A percentile compares a stretch with the other conserved stretches of the same genome.
These are phyloP conservation scores for Eupelmus urozonus DNA, from an alignment of 2,888 invertebrate genomes.

Conservation along the genomic window DNA sequence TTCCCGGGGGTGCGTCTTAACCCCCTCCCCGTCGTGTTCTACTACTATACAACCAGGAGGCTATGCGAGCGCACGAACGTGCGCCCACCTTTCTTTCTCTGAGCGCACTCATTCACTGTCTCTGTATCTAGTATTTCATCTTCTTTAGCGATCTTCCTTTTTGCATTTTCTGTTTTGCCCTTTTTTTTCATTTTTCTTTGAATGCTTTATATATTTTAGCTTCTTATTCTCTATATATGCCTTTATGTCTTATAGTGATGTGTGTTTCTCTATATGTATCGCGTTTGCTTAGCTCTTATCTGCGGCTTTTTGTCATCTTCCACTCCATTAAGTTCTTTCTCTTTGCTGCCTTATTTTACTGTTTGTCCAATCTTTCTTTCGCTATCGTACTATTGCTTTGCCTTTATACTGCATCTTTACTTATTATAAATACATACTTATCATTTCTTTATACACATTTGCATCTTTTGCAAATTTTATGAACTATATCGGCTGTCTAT, in stretches of 20 bases:
- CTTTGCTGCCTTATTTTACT: neutral
- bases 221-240: neutral
- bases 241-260: neutral
- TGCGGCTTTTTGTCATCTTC: neutral
- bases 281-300: neutral
- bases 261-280: neutral
- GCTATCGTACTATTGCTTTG: no score
- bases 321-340: neutral
- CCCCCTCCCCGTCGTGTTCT: neutral
- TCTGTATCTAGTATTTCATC: no score
- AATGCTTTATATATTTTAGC: neutral
- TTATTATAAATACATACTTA: no score
- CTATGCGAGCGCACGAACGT: neutral
- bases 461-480: no score
- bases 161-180: neutral
- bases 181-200: constrained; percentile 14
- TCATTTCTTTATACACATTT: no score
- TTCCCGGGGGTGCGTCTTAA: constrained; percentile 69
- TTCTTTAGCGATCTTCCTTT: neutral
- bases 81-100: neutral
- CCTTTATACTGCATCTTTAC: no score
- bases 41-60: neutral
- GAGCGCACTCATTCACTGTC: no score
- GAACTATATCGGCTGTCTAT: neutral
- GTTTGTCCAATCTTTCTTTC: no score